Conservation (phyloP, 2,797 vertebrate genomes). For the Paratrypauchen microcephalus region DNA sequence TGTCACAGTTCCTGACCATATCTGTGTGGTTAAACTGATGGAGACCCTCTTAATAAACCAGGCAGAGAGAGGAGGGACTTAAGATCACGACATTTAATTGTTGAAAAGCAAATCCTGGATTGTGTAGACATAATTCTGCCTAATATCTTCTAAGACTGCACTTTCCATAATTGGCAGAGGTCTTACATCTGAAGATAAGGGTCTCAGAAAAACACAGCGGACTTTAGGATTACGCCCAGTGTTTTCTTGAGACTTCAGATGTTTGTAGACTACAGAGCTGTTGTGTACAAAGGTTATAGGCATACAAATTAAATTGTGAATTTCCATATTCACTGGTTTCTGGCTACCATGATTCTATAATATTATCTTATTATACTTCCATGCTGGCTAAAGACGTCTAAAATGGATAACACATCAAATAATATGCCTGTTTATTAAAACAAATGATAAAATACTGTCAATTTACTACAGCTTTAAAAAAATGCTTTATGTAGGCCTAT, state of each 20-base stretch:
- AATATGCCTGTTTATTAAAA: neutral
- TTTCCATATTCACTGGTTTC: no score
- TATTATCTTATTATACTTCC: no score
- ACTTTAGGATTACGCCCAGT: constrained; percentile 2
- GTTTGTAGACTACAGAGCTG: neutral
- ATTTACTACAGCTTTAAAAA: no score
- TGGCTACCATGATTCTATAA: no score
- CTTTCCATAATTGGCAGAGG: constrained; percentile 64
- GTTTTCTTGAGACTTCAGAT: no score
- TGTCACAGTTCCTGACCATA: constrained; percentile 26
- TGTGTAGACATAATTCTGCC: constrained; percentile 54
- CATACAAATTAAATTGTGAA: no score
- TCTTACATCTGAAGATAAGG: constrained; percentile 28
- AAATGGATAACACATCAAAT: neutral
- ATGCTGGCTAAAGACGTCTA: neutral
- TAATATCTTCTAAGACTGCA: constrained; percentile 63
- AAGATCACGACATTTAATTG: constrained; percentile 47
- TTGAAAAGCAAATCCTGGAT: constrained; percentile 69
- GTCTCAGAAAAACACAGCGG: constrained; percentile 4
- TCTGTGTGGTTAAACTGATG: constrained; percentile 10
- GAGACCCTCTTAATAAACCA: constrained; percentile 39
- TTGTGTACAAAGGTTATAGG: neutral
- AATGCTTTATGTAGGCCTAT: no score
- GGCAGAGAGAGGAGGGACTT: constrained; percentile 21
- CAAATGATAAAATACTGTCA: no score